Conservation (phyloP, 1,140 invertebrate species). For the Melanaphis sacchari region DNA sequence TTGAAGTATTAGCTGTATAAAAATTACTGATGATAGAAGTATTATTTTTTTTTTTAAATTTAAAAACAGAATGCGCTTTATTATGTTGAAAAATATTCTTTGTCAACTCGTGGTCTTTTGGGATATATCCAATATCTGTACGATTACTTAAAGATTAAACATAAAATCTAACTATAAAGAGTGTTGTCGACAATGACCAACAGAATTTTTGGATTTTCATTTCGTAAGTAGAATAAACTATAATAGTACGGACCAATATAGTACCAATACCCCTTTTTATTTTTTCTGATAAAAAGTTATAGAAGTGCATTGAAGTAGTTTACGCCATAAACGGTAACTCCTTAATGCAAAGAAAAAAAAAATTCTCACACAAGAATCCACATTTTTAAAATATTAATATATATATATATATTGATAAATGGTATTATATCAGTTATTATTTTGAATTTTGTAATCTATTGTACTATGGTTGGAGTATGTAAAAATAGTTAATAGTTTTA, state of each 20-base stretch:
- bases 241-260: not conserved
- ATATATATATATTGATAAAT: not conserved
- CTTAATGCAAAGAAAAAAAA: not conserved
- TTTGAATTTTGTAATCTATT: not conserved
- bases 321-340: not conserved
- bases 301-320: not conserved
- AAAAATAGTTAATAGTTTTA: not conserved
- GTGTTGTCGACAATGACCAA: not conserved
- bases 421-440: not conserved
- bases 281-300: not conserved
- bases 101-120: not conserved
- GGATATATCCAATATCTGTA: not conserved
- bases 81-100: not conserved
- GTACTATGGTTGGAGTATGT: not conserved
- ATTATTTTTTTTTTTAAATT: not conserved
- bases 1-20: not conserved
- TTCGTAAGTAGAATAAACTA: conserved; percentile 28
- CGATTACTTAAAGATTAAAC: conserved; percentile 12
- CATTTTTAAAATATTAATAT: not conserved
- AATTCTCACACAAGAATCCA: not conserved
- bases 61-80: not conserved
- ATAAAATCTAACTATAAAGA: conserved; percentile 25
- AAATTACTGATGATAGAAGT: not conserved
- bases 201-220: conserved; percentile 31
- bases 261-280: too few species aligned